These are phyloP conservation scores for Isotomurus palustris DNA, from an alignment of 2,888 invertebrate species.

Conservation along the genomic window DNA sequence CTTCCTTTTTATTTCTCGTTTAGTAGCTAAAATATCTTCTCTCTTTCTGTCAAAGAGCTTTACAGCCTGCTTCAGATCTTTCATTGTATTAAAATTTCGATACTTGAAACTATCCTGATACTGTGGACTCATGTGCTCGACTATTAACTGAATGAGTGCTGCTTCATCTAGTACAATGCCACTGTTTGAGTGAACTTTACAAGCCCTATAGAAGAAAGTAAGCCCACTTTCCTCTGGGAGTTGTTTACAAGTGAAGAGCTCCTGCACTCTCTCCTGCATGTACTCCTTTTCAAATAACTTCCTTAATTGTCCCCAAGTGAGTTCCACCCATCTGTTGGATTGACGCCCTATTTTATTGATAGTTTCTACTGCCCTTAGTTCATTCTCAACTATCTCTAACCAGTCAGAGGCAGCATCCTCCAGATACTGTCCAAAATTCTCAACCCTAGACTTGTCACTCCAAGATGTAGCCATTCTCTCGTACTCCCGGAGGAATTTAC, in stretches of 20 bases:
- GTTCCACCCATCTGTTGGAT: not conserved
- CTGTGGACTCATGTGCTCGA: not conserved
- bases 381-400: not conserved
- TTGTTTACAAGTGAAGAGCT: not conserved
- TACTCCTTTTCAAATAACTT: constrained; percentile 1
- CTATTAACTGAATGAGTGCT: not conserved
- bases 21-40: not conserved
- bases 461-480: not conserved
- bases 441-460: not conserved
- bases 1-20: too few relatives aligned
- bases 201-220: not conserved
- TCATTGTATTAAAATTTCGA: not conserved
- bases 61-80: not conserved
- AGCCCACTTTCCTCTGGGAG: not conserved
- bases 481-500: not conserved
- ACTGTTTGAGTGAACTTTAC: not conserved
- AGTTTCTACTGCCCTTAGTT: not conserved
- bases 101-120: not conserved
- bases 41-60: not conserved
- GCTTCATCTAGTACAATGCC: not conserved
- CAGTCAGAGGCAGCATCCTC: not conserved
- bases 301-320: not conserved
- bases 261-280: not conserved
- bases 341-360: not conserved
- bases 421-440: not conserved